Percentiles rank a stretch among this genome's conserved stretches.
Conservation (phyloP, 2,888 invertebrate species). For the Galerucella calmariensis region DNA sequence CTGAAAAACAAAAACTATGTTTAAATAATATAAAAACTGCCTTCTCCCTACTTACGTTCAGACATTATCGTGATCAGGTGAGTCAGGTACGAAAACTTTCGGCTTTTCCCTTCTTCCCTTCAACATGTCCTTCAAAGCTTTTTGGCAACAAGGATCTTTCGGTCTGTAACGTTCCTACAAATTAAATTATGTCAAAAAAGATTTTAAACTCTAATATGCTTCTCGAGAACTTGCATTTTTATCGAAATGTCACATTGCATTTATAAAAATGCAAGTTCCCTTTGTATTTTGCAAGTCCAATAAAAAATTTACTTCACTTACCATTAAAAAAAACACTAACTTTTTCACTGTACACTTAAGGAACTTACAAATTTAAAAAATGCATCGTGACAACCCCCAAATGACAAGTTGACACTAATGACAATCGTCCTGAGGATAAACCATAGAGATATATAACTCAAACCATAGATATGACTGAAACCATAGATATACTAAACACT, state of each 20-base stretch:
- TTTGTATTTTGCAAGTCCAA: conserved; percentile 12
- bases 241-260: conserved; percentile 19
- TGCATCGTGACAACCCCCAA: conserved; percentile 17
- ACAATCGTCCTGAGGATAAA: too few species aligned
- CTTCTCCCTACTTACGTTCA: neutral
- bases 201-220: neutral
- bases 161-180: conserved; percentile 36
- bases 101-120: conserved; percentile 21
- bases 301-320: conserved; percentile 31
- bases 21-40: neutral
- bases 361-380: conserved; percentile 32
- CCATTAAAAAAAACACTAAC: conserved; percentile 20
- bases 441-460: too few species aligned
- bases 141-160: conserved; percentile 38
- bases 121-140: conserved; percentile 19
- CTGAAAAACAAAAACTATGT: neutral
- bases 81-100: conserved; percentile 35
- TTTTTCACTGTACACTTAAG: conserved; percentile 21
- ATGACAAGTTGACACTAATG: too few species aligned
- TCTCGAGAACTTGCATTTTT: conserved; percentile 42
- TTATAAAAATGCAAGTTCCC: conserved; percentile 42
- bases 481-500: too few species aligned
- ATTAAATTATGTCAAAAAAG: neutral
- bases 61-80: conserved; percentile 25
- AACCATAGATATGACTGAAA: too few species aligned